Evolutionary conservation across 2,113 vertebrate species (phyloP), one percentile per base, ranked within the genome.

Genomic region (Falco punctatus): DNA sequence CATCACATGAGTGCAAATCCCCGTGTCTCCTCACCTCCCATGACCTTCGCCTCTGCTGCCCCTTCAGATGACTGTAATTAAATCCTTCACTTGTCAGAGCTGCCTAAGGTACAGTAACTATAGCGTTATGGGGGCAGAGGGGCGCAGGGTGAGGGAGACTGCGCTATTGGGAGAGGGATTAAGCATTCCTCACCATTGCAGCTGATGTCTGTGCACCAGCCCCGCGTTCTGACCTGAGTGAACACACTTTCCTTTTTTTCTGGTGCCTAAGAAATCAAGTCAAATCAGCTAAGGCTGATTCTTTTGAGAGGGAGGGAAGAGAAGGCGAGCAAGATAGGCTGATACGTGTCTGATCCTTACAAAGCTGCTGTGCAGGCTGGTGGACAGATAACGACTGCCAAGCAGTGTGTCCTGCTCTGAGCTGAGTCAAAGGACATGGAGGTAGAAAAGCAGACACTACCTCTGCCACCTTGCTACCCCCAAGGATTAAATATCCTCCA

Each of bases 231-330:
- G 74, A 42, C 80, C 42, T 51, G 49, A 44, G 19, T 20, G 12
- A 22, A 74, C 42, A 19, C 32, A 1, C 46, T 85, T 89, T 16
- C 24, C 6, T 51, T 83, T 32, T 54, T 75, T 55, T 46, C 44
- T 93, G 30, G 18, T 46, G 79, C 75, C 72, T 86, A 88, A 80
- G 86, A 58, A 71, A 72, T 80, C 18, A 64, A 83, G 42, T 61
- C 48, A 74, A 75, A 66, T 88, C 54, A 59, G 14, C 62, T 66
- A 66, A 73, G 57, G 62, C 20, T 30, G 52, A 54, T 80, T 73
- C 14, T 48, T 80, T 27, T 30, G 33, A 59, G 38, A 81, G 38
- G 17, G 49, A 51, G 24, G 51, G 84, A 67, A 73, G 2, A 19
- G 38, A 64, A 46, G 54, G 46, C 1, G 2, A 26, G 48, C 0